Percentiles rank a stretch among this genome's conserved stretches.
phyloP scores from a whole-genome alignment of 2,888 invertebrate genomes.

The Ectemnius continuus region DNA sequence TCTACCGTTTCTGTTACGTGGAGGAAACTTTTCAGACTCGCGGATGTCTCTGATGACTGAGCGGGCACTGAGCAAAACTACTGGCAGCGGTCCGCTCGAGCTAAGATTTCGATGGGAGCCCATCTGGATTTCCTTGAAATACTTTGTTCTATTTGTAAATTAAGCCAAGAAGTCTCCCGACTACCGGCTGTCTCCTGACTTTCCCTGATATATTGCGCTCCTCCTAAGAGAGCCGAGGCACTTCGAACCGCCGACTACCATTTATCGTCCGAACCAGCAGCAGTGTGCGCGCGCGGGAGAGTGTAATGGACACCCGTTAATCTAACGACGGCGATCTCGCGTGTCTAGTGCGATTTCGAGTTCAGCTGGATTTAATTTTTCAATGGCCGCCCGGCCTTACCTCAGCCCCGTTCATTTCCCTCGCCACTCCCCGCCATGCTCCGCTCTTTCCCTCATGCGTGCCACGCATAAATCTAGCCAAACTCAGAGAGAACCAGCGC shows the following conservation, averaged over 20 bases:
- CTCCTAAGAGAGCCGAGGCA: conserved; percentile 10
- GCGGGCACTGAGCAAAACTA: neutral
- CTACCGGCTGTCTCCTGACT: conserved; percentile 15
- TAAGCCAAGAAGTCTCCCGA: conserved; percentile 31
- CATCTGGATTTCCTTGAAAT: neutral
- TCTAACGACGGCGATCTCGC: conserved; percentile 20
- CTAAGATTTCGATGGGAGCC: neutral
- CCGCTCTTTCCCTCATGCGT: too few relatives aligned
- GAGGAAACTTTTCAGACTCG: too few relatives aligned
- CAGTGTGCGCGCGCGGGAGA: neutral
- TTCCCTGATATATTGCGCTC: conserved; percentile 19
- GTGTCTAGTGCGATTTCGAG: neutral
- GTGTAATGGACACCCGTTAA: conserved; percentile 29
- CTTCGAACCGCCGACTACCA: conserved; percentile 6
- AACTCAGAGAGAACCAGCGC: too few relatives aligned
- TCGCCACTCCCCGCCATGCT: neutral
- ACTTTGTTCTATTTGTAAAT: conserved; percentile 32
- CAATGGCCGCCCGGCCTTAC: neutral
- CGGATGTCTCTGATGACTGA: too few relatives aligned
- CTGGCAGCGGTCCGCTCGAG: neutral
- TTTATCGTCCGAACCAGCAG: conserved; percentile 26
- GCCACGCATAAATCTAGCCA: too few relatives aligned
- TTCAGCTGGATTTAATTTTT: conserved; percentile 13
- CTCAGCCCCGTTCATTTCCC: neutral
- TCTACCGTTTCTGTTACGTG: too few relatives aligned